phyloP scores from a whole-genome alignment of 2,113 vertebrate genomes.

The Thunnus thynnus region DNA sequence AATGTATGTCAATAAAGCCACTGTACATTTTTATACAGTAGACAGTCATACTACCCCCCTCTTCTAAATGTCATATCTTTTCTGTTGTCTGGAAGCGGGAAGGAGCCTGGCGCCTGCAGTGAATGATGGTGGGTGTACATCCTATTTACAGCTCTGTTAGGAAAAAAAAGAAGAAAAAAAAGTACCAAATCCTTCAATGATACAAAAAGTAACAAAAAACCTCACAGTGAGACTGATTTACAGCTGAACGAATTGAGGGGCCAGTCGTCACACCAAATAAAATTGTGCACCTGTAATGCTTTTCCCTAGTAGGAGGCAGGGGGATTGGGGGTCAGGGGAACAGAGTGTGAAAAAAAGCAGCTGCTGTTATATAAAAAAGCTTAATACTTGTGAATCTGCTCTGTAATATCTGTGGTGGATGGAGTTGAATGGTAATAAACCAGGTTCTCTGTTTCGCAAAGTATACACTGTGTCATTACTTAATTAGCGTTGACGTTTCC shows the following conservation, averaged over 20 bases:
- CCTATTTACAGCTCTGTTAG: constrained; percentile 68
- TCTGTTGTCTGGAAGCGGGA: constrained; percentile 75
- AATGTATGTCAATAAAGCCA: constrained; percentile 99
- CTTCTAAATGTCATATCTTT: constrained; percentile 76
- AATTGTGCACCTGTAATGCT: constrained; percentile 78
- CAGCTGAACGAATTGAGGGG: constrained; percentile 69
- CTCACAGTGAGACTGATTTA: constrained; percentile 66
- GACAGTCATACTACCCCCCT: constrained; percentile 78
- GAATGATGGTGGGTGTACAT: constrained; percentile 72
- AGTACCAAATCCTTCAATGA: constrained; percentile 69
- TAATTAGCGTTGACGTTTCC: constrained; percentile 28
- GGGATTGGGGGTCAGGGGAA: constrained; percentile 40
- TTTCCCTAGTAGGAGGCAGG: constrained; percentile 69
- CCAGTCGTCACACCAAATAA: constrained; percentile 83
- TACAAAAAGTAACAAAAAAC: constrained; percentile 63
- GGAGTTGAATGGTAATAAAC: constrained; percentile 88
- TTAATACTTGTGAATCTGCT: constrained; percentile 88
- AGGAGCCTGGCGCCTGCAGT: constrained; percentile 72
- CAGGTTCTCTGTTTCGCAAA: constrained; percentile 86
- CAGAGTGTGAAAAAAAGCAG: constrained; percentile 75
- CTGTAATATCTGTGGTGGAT: constrained; percentile 88
- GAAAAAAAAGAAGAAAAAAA: constrained; percentile 26
- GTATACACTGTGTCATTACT: constrained; percentile 65
- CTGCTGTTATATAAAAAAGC: constrained; percentile 85
- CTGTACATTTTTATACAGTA: constrained; percentile 99